These are phyloP conservation scores for Malacosoma neustria DNA, from an alignment of 2,888 invertebrate species.

Conservation along the genomic window DNA sequence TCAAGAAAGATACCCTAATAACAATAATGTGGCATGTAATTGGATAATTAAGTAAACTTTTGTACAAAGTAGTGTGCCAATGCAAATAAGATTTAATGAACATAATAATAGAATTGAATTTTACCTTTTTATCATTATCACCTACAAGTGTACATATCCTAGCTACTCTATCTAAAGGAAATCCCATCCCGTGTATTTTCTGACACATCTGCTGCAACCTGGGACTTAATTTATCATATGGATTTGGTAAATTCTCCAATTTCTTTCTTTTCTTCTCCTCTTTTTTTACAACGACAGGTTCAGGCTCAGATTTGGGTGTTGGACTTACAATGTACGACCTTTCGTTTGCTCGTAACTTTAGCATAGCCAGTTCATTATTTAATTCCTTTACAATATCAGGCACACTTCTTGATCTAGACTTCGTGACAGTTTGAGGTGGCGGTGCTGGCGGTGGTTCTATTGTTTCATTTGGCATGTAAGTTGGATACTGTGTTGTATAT, in stretches of 20 bases:
- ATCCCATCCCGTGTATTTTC: conserved; percentile 91
- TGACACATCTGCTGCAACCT: conserved; percentile 80
- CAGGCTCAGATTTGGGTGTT: conserved; percentile 38
- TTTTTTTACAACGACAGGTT: conserved; percentile 29
- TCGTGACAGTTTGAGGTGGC: conserved; percentile 33
- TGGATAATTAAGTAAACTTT: too few relatives aligned
- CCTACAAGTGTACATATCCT: conserved; percentile 86
- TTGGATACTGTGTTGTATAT: conserved; percentile 36
- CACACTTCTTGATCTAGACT: conserved; percentile 77
- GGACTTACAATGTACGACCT: conserved; percentile 71
- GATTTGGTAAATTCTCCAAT: conserved; percentile 48
- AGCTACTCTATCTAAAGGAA: conserved; percentile 85
- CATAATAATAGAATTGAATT: conserved; percentile 5
- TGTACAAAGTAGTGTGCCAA: too few relatives aligned
- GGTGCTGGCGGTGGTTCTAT: conserved; percentile 16
- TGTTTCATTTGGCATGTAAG: conserved; percentile 14
- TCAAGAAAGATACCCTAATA: too few relatives aligned
- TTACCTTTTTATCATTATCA: conserved; percentile 88
- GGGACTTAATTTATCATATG: conserved; percentile 51
- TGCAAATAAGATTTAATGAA: neutral
- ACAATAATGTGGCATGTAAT: too few relatives aligned
- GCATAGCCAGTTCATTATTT: conserved; percentile 76
- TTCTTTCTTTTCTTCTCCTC: conserved; percentile 36
- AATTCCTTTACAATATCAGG: conserved; percentile 85
- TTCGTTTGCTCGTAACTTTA: conserved; percentile 63